Evolutionary conservation across 1,140 invertebrate genomes (phyloP).

Genomic region (Ephestia elutella): DNA sequence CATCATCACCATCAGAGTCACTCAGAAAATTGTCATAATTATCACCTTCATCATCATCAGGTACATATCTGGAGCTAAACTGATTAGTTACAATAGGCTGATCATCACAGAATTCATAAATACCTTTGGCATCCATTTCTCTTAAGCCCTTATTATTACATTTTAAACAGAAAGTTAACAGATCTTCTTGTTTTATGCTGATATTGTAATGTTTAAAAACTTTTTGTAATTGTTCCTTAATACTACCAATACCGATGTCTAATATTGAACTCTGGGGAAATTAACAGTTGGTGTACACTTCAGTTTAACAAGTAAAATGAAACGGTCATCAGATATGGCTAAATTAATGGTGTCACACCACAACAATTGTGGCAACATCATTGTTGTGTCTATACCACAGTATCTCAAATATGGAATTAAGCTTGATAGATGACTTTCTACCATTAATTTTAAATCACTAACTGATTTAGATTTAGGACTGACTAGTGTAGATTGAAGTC

Average conservation of each 20-base stretch:
- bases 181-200: conserved; percentile 36
- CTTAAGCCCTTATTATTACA: conserved; percentile 49
- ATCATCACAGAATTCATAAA: conserved; percentile 35
- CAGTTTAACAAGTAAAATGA: conserved; percentile 45
- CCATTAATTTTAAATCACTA: conserved; percentile 47
- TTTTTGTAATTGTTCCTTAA: conserved; percentile 46
- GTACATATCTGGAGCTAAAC: conserved; percentile 14
- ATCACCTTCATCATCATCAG: conserved; percentile 40
- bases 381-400: conserved; percentile 54
- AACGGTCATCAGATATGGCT: conserved; percentile 50
- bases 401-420: conserved; percentile 52
- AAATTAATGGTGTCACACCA: conserved; percentile 61
- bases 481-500: conserved; percentile 25
- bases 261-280: conserved; percentile 55
- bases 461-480: conserved; percentile 29
- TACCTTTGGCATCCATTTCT: conserved; percentile 34
- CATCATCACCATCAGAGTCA: conserved; percentile 61
- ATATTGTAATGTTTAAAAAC: conserved; percentile 48
- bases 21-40: conserved; percentile 53
- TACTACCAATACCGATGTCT: conserved; percentile 38
- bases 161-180: conserved; percentile 50
- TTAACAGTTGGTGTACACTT: conserved; percentile 44
- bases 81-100: conserved; percentile 17
- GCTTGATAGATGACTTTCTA: conserved; percentile 42
- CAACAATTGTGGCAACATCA: conserved; percentile 36